phyloP scores from a whole-genome alignment of 2,888 invertebrate genomes.

The Smittia aterrima region DNA sequence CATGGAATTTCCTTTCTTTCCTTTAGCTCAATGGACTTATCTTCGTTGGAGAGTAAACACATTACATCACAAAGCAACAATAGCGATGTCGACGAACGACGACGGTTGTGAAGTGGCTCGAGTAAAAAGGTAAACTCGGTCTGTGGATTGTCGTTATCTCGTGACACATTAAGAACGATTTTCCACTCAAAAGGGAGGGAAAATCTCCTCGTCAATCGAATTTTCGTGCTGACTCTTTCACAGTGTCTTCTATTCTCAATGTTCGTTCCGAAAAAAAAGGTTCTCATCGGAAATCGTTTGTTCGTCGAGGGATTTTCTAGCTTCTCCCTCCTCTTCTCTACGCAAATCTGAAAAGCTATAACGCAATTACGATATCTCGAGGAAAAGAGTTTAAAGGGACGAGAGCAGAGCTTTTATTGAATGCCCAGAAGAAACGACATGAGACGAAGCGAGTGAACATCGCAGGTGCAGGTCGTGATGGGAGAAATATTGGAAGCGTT shows the following conservation, averaged over 20 bases:
- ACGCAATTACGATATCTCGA: constrained; percentile 8
- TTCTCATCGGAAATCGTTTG: background rate
- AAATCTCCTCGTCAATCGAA: background rate
- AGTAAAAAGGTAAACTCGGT: constrained; percentile 8
- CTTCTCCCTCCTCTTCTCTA: background rate
- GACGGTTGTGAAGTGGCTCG: background rate
- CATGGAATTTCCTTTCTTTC: background rate
- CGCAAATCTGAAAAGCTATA: background rate
- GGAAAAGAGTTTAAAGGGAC: background rate
- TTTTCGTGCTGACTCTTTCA: background rate
- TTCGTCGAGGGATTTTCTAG: background rate
- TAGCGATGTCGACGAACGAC: background rate
- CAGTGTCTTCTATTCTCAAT: background rate
- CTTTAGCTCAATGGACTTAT: constrained; percentile 1
- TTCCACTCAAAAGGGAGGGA: background rate
- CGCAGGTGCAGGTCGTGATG: background rate
- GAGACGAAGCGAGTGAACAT: background rate
- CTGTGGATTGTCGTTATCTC: background rate
- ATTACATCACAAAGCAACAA: constrained; percentile 2
- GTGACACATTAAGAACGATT: background rate
- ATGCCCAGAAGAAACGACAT: no score
- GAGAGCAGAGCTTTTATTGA: background rate
- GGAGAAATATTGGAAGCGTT: constrained; percentile 15
- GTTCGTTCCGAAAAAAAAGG: background rate
- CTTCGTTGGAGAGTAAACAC: background rate